Percentiles rank a stretch among this genome's conserved stretches.
Evolutionary conservation across 2,797 vertebrate genomes (phyloP).

Genomic region (Erithacus rubecula): DNA sequence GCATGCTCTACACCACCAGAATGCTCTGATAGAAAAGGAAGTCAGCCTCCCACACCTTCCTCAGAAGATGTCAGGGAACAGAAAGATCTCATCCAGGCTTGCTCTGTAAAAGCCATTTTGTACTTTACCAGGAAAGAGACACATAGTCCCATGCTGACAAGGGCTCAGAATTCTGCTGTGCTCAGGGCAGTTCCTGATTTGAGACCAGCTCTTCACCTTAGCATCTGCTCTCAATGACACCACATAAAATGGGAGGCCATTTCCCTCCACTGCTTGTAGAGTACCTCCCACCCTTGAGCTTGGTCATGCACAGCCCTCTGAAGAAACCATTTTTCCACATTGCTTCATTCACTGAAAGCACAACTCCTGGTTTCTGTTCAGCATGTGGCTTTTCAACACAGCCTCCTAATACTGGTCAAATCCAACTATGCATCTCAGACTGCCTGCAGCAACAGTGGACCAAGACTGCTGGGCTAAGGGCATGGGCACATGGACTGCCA

Average conservation of each 20-base stretch:
- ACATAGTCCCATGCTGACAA: neutral
- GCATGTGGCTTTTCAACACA: neutral
- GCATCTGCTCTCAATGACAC: neutral
- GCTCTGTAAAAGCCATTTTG: neutral
- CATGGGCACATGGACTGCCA: accelerated
- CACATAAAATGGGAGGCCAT: neutral
- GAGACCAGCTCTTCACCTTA: neutral
- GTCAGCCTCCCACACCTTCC: neutral
- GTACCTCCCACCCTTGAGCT: neutral
- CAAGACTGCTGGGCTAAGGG: neutral
- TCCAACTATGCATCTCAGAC: neutral
- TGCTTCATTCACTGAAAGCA: neutral
- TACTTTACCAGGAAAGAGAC: neutral
- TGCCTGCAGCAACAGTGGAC: neutral
- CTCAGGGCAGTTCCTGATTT: neutral
- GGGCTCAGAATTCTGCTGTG: neutral
- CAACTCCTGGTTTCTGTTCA: neutral
- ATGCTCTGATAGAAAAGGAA: neutral
- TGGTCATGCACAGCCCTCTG: neutral
- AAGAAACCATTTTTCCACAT: neutral
- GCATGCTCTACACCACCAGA: neutral
- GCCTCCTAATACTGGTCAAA: neutral
- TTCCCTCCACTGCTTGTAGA: neutral
- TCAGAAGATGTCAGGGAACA: neutral
- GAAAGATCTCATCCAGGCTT: neutral